Base-by-base conservation (phyloP, 2,113 vertebrate genomes). In the Erythrolamprus reginae region DNA sequence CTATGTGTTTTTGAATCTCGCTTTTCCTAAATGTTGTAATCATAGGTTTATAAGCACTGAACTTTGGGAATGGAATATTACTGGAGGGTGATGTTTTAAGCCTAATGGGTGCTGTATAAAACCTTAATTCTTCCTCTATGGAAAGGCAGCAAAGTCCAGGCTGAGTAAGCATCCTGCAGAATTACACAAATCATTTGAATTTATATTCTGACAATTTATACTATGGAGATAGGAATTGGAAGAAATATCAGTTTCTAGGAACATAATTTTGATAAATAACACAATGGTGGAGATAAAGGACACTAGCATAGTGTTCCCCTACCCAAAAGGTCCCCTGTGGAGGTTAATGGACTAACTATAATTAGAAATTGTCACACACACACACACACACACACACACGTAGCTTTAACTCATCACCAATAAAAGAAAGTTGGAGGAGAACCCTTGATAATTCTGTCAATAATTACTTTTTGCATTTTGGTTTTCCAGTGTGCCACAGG, bases 351-450 rank as follows among this genome's bases (percentile, higher is more conserved):
- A 52, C 10, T 42, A 86, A 42, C 45, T 47, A 58, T 24, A 38
- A 21, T 58, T 89, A 21, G 45, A 82, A 28, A 5, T 4, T 10
- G 0, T 50, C 86, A 92, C 4, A n/a, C n/a, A n/a, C n/a, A n/a
- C n/a, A n/a, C n/a, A n/a, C n/a, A n/a, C n/a, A n/a, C n/a, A n/a
- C n/a, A n/a, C n/a, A n/a, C n/a, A n/a, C 92, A 77, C 87, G 42
- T 87, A 91, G 65, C 24, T 33, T 45, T 87, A 86, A 77, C 91
- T 90, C 85, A 23, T 89, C 42, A 19, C 19, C 65, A 88, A 45
- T 26, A n/a, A 38, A 88, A 70, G 58, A 28, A 10, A 61, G 58
- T 61, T 61, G 24, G 56, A 24, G 90, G 82, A 17, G 90, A 89
- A 89, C 88, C 51, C 12, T 52, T 52, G 51, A 3, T 15, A 15